Evolutionary conservation across 1,140 invertebrate species (phyloP).

Genomic region (Thalassaphorura encarpata): DNA sequence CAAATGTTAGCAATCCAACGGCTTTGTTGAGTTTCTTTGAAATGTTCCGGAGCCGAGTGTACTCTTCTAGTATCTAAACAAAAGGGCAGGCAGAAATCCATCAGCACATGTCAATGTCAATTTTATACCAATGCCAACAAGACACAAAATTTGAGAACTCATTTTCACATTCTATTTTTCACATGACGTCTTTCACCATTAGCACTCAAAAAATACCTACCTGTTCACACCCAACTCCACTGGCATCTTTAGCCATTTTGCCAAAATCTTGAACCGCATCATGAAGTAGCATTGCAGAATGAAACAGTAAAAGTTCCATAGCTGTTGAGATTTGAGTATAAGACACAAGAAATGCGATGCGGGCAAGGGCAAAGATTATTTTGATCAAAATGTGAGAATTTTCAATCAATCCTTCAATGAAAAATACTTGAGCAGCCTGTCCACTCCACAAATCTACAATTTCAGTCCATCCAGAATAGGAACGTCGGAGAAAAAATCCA

Average conservation of each 20-base stretch:
- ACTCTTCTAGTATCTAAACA: slow-evolving; percentile 1
- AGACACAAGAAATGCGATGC: not conserved
- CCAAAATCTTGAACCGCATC: slow-evolving; percentile 1
- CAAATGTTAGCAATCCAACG: not conserved
- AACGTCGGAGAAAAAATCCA: not conserved
- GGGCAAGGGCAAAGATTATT: not conserved
- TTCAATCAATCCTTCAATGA: not conserved
- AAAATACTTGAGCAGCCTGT: not conserved
- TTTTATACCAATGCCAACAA: not conserved
- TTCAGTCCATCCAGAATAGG: not conserved
- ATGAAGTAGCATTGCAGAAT: not conserved
- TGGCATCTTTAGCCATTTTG: not conserved
- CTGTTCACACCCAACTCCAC: not conserved
- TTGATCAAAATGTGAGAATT: not conserved
- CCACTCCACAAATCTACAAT: not conserved
- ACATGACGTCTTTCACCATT: not conserved
- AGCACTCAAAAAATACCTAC: not conserved
- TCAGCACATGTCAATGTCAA: not conserved
- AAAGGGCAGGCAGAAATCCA: not conserved
- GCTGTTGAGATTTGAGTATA: slow-evolving; percentile 7
- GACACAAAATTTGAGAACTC: not conserved
- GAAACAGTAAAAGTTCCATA: not conserved
- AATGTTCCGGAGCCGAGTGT: not conserved
- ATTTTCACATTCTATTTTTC: not conserved
- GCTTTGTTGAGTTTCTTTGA: slow-evolving; percentile 7